Evolutionary conservation across 2,113 vertebrate species (phyloP), one percentile per base, ranked within the genome.

Genomic region (Pseudonaja textilis): DNA sequence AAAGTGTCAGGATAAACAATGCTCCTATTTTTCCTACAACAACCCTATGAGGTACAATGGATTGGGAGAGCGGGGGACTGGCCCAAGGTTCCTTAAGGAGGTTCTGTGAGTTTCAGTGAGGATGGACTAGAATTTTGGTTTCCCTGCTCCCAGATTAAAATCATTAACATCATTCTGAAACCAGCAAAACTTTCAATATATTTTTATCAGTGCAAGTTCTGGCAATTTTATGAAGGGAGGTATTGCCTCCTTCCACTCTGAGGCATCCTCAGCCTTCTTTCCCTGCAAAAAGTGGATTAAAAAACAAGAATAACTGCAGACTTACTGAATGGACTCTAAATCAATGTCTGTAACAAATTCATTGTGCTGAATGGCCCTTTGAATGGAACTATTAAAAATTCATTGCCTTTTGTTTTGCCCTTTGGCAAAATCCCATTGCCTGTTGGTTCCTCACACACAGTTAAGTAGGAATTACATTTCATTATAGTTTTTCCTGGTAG

Each of bases 401-500:
- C 26, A 86, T 86, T 90, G 55, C 52, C 92, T 81, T 93, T 50
- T 89, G 54, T 92, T 92, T 93, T 90, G 88, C 74, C 88, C 74
- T 90, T 90, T 93, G 69, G 92, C 55, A 34, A 86, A 93, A 93
- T 86, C 88, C 42, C 45, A 85, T 93, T 86, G 34, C 92, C 61
- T 89, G 56, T 92, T n/a, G 18, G 39, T 85, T 56, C 64, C 87
- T 92, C 52, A 90, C 55, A 89, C 55, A 89, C 42, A 92, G 81
- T 89, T 89, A 92, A 92, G 64, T 85, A 86, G 54, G n/a, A 56
- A 93, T 90, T 93, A 89, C 92, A n/a, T 92, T 42, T 81, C 34
- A 56, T 86, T 93, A 90, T 61, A 74, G 64, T 89, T 89, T 50
- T 45, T 89, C 29, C 92, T 89, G 39, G 10, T 85, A 85, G 39